phyloP scores from a whole-genome alignment of 2,888 invertebrate genomes.

The Anaspis maculata region DNA sequence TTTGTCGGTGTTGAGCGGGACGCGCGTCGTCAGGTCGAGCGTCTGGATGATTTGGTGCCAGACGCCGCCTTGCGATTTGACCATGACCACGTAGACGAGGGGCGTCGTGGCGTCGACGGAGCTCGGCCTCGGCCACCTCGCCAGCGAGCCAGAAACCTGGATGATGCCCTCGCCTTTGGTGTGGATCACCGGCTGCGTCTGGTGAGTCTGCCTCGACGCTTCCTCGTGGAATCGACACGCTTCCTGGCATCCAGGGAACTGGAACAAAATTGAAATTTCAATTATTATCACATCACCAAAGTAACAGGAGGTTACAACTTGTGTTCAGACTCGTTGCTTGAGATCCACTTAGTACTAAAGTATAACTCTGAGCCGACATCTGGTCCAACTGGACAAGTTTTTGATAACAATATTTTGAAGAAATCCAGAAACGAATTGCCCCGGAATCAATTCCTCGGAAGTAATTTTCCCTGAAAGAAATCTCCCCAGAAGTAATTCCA shows the following conservation, averaged over 20 bases:
- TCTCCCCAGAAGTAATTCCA: too few species aligned
- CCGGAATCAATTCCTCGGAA: too few species aligned
- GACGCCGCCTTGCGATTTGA: constrained; percentile 53
- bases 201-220: constrained; percentile 50
- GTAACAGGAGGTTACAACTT: too few species aligned
- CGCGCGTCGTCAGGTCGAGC: constrained; percentile 53
- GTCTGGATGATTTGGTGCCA: constrained; percentile 63
- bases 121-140: constrained; percentile 57
- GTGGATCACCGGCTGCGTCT: constrained; percentile 61
- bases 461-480: too few species aligned
- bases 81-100: constrained; percentile 62
- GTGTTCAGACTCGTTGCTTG: too few species aligned
- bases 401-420: too few species aligned
- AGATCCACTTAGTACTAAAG: too few species aligned
- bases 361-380: too few species aligned
- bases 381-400: too few species aligned
- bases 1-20: constrained; percentile 53
- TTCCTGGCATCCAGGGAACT: constrained; percentile 66
- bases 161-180: constrained; percentile 62
- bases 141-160: constrained; percentile 53
- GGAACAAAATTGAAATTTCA: constrained; percentile 33
- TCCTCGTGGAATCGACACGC: constrained; percentile 63
- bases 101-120: constrained; percentile 49
- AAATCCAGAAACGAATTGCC: too few species aligned
- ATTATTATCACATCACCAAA: constrained; percentile 4